These are phyloP conservation scores for Centroberyx gerrardi DNA, from an alignment of 2,797 vertebrate species.

Conservation along the genomic window DNA sequence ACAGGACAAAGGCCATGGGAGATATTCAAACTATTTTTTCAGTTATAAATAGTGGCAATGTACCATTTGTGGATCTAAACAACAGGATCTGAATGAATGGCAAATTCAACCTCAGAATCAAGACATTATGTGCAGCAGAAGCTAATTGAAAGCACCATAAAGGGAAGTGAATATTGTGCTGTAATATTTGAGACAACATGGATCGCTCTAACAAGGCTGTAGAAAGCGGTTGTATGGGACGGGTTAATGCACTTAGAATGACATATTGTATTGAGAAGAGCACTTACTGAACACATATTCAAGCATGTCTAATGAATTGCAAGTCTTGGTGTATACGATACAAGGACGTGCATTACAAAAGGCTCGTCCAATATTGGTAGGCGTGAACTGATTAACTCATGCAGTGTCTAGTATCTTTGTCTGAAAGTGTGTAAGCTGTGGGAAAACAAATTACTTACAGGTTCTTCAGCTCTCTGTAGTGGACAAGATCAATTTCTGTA, in stretches of 20 bases:
- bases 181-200: background rate
- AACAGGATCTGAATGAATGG: background rate
- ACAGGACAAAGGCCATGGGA: too few relatives aligned
- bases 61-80: too few relatives aligned
- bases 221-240: background rate
- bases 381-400: background rate
- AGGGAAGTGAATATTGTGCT: background rate
- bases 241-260: background rate
- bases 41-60: too few relatives aligned
- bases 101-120: background rate
- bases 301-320: slow-evolving; percentile 1
- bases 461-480: slow-evolving; percentile 88
- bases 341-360: background rate
- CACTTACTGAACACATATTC: slow-evolving; percentile 6
- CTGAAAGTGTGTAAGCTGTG: background rate
- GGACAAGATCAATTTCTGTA: slow-evolving; percentile 79
- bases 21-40: too few relatives aligned
- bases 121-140: background rate
- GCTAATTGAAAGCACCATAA: background rate
- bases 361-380: background rate
- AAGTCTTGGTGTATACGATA: background rate
- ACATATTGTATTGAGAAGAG: background rate
- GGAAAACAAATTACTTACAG: slow-evolving; percentile 77
- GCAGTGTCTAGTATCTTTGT: background rate
- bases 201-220: background rate